Conservation (phyloP, 2,888 invertebrate genomes). For the Drosophila colorata region DNA sequence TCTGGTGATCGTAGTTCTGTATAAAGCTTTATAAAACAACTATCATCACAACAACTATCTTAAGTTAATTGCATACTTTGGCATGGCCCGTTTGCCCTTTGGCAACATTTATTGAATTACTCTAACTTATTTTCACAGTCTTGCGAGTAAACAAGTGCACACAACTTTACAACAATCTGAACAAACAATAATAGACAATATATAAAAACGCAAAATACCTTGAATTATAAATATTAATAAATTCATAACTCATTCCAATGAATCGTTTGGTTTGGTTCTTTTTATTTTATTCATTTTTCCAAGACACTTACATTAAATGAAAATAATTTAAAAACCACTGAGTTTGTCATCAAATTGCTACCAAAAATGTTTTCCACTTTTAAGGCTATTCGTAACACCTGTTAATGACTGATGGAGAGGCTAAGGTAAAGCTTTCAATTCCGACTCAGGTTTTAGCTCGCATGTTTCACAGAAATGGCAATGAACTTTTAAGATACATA, state of each 20-base stretch:
- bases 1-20: too few relatives aligned
- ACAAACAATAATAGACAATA: not conserved
- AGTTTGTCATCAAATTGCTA: conserved; percentile 17
- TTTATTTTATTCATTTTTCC: too few relatives aligned
- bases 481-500: conserved; percentile 27
- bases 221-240: not conserved
- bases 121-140: too few relatives aligned
- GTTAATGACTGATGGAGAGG: conserved; percentile 4
- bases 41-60: too few relatives aligned
- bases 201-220: not conserved
- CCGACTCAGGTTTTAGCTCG: conserved; percentile 20
- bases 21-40: too few relatives aligned
- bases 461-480: conserved; percentile 27
- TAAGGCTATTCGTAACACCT: conserved; percentile 15
- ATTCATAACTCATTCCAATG: not conserved
- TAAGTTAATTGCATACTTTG: too few relatives aligned
- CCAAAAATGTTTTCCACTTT: too few relatives aligned
- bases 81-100: too few relatives aligned
- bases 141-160: too few relatives aligned
- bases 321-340: not conserved
- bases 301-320: not conserved
- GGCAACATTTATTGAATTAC: too few relatives aligned
- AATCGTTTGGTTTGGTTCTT: not conserved
- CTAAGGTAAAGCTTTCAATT: conserved; percentile 3
- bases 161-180: too few relatives aligned